Evolutionary conservation across 2,113 vertebrate genomes (phyloP), one percentile per base, ranked within the genome.

Genomic region (Dolichallabes microphthalmus): DNA sequence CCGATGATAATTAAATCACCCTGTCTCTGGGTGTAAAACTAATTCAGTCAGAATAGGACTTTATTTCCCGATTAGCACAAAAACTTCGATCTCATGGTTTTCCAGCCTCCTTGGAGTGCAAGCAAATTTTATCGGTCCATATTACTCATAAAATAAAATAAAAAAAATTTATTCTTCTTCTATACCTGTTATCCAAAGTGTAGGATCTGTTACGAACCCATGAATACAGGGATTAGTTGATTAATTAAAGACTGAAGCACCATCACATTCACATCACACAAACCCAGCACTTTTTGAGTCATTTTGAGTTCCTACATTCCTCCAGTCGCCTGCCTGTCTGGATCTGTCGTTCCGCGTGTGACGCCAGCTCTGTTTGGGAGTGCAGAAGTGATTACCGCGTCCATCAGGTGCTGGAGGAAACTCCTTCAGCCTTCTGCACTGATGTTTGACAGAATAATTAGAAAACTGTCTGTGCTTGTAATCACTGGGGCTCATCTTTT

Each of bases 371-470:
- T 91, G 86, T 88, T 93, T 93, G 91, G 93, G 93, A 95, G 92
- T 93, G 92, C 93, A 93, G 91, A 88, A 30, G 95, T 97, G 97
- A 98, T 98, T 99, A 97, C 96, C 95, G 93, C 97, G 97, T 97
- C 97, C 97, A 91, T 98, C 96, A 97, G 93, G 88, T 90, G 89
- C 88, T 92, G 89, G 93, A 94, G 93, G 88, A 94, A 96, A 94
- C 93, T 87, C 94, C 95, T 95, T 96, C 96, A 95, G 92, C 94
- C 94, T 88, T 84, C 90, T 90, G 94, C 96, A 97, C 97, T 96
- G 97, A 98, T 98, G 95, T 95, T 98, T 98, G 97, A 98, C 98
- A 99, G 96, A 97, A 96, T 98, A 99, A 98, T 98, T 98, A 99
- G 96, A 98, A 98, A 98, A 96, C 94, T 97, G 96, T 97, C 97